Evolutionary conservation across 2,888 invertebrate genomes (phyloP), one percentile per base, ranked within the genome.

Genomic region (Stenoptilia bipunctidactyla): DNA sequence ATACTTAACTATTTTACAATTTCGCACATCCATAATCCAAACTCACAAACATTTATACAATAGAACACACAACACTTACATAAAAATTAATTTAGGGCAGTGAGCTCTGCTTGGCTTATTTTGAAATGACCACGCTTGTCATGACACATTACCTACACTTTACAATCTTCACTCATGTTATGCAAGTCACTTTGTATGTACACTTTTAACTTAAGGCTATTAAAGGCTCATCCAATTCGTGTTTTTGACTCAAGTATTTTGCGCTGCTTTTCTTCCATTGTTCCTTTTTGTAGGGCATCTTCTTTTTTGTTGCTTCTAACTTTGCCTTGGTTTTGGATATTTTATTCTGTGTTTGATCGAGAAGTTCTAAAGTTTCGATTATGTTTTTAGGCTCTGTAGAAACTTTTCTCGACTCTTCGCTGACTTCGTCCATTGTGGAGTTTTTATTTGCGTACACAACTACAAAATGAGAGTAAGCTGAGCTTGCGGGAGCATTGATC

Each of bases 381-480:
- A 94, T 94, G 61, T 94, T 94, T 56, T 92, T 91, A n/a, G 92
- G 92, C 50, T 85, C 82, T 2, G 70, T 85, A 51, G 75, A 49
- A 4, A 80, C 76, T 45, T 61, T 66, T 53, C 75, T 67, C 1
- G 73, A 66, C 55, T 75, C 75, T 50, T 76, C 72, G 41, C 83
- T 77, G 13, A 83, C 67, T 49, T 88, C 84, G 50, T 86, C 85
- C 47, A 83, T 73, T 2, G 90, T 92, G 5, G 87, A 88, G 55
- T 93, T 93, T 63, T 92, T 92, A 50, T 92, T 92, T 0, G 92
- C 92, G 59, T 94, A 94, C 0, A 94, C 93, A 0, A 94, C 90
- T 20, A 93, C 92, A 46, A 89, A 90, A 52, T 94, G 92, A 0
- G 94, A 93, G 66, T 91, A 94, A 4, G 92, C 92, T 1, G 83